Evolutionary conservation across 2,113 vertebrate genomes (phyloP).

Genomic region (Galbula dea): DNA sequence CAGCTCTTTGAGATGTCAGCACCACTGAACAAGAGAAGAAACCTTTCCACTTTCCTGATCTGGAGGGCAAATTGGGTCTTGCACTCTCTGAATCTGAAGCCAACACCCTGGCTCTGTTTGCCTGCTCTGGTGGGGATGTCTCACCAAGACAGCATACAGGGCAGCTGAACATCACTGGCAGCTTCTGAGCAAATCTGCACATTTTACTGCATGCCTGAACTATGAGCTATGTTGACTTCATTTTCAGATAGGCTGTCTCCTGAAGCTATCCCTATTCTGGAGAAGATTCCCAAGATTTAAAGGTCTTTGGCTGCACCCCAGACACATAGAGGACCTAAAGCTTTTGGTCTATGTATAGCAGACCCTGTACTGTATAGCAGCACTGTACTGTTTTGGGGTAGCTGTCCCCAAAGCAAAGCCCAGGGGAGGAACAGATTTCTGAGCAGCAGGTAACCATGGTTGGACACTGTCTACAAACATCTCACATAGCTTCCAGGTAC

Average conservation of each 20-base stretch:
- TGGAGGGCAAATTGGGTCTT: neutral
- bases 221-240: neutral
- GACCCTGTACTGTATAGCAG: too few relatives aligned
- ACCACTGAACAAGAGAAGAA: neutral
- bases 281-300: neutral
- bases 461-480: neutral
- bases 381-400: fast-evolving
- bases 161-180: neutral
- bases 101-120: neutral
- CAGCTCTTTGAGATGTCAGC: neutral
- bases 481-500: neutral
- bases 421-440: neutral
- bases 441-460: neutral
- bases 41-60: neutral
- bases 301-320: neutral
- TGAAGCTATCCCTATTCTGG: neutral
- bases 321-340: too few relatives aligned
- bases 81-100: neutral
- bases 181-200: neutral
- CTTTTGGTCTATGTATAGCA: neutral
- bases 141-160: fast-evolving
- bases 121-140: fast-evolving
- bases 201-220: neutral
- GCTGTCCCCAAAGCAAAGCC: neutral
- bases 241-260: neutral